Conservation (phyloP, 2,888 invertebrate genomes). For the Eumerus sabulonum region DNA sequence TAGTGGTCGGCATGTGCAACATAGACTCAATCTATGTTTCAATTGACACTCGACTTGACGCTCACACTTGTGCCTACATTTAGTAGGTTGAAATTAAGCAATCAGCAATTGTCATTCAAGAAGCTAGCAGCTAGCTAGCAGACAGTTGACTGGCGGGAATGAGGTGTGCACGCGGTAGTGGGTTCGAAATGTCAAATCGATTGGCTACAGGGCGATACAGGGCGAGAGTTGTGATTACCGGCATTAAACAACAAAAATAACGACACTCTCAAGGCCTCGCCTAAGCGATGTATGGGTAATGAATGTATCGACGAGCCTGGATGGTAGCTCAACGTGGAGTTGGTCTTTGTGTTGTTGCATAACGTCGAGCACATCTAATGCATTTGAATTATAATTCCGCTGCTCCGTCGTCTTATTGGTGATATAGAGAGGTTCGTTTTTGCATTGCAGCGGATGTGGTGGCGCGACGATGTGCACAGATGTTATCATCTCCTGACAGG, state of each 20-base stretch:
- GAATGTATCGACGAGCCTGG: background rate
- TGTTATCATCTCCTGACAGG: background rate
- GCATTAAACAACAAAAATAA: conserved; percentile 24
- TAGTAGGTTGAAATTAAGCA: no score
- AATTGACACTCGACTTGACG: conserved; percentile 4
- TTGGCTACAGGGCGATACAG: conserved; percentile 29
- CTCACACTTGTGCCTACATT: background rate
- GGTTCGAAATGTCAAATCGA: conserved; percentile 62
- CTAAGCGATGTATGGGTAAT: background rate
- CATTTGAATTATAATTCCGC: conserved; percentile 9
- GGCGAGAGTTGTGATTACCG: conserved; percentile 27
- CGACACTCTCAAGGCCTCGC: conserved; percentile 13
- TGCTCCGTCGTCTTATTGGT: background rate
- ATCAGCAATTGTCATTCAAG: no score
- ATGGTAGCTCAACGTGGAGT: background rate
- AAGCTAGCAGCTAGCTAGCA: no score
- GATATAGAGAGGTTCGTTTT: background rate
- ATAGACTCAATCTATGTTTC: conserved; percentile 7
- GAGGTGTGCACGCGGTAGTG: conserved; percentile 16
- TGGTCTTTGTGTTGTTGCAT: conserved; percentile 1
- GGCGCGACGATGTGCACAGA: background rate
- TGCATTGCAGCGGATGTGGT: background rate
- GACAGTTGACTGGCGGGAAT: background rate
- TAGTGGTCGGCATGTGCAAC: background rate
- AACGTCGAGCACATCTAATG: conserved; percentile 5